These are phyloP conservation scores for Drosophila formosana DNA, from an alignment of 2,888 invertebrate species.

Conservation along the genomic window DNA sequence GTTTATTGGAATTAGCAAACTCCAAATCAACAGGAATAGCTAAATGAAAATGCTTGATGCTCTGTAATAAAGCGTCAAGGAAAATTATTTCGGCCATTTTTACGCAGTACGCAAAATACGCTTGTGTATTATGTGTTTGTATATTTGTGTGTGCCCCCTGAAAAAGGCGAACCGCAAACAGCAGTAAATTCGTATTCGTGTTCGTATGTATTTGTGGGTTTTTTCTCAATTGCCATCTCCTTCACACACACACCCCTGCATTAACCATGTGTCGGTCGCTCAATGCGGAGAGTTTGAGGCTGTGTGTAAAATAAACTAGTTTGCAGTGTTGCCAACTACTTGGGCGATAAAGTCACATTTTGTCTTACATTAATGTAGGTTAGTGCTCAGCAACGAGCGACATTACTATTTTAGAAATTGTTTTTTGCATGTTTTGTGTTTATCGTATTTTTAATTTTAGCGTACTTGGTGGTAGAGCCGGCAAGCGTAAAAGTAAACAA, in stretches of 20 bases:
- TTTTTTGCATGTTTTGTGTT: slow-evolving; percentile 26
- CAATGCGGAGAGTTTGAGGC: slow-evolving; percentile 50
- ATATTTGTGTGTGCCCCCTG: slow-evolving; percentile 39
- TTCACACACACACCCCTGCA: slow-evolving; percentile 44
- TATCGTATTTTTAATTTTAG: slow-evolving; percentile 46
- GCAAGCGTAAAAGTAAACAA: slow-evolving; percentile 69
- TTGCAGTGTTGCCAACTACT: slow-evolving; percentile 62
- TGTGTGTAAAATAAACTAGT: slow-evolving; percentile 59
- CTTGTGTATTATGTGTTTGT: slow-evolving; percentile 22
- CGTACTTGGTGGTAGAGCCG: slow-evolving; percentile 34
- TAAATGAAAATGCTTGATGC: slow-evolving; percentile 33
- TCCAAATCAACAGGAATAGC: slow-evolving; percentile 17
- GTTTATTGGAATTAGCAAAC: slow-evolving; percentile 48
- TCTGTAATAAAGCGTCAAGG: slow-evolving; percentile 28
- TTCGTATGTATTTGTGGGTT: slow-evolving; percentile 32
- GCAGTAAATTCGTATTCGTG: slow-evolving; percentile 60
- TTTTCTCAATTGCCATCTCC: slow-evolving; percentile 63
- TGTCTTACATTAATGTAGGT: slow-evolving; percentile 67
- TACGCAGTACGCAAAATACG: slow-evolving; percentile 60
- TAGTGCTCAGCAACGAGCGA: slow-evolving; percentile 50
- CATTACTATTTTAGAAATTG: slow-evolving; percentile 28
- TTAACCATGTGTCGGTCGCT: slow-evolving; percentile 50
- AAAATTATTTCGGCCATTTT: slow-evolving; percentile 58
- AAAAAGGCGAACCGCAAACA: slow-evolving; percentile 64
- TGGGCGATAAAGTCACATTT: slow-evolving; percentile 46